phyloP scores from a whole-genome alignment of 2,888 invertebrate species.

The Cantharis lateralis region DNA sequence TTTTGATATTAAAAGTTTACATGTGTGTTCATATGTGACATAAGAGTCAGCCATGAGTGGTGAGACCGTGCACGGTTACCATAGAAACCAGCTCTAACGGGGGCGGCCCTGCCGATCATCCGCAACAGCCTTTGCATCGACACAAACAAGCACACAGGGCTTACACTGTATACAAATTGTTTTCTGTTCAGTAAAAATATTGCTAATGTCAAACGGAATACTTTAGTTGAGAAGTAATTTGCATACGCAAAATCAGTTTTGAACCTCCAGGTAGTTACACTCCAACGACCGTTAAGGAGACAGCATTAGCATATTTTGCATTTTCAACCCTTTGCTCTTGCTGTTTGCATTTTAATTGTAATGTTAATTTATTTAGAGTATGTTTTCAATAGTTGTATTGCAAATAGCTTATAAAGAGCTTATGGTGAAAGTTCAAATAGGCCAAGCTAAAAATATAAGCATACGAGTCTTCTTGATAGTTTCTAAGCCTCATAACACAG shows the following conservation, averaged over 20 bases:
- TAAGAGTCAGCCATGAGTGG: conserved; percentile 44
- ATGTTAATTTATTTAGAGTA: conserved; percentile 45
- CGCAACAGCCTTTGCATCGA: conserved; percentile 55
- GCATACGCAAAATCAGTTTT: conserved; percentile 31
- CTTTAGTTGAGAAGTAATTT: conserved; percentile 36
- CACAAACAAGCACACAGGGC: conserved; percentile 41
- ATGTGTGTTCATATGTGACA: conserved; percentile 50
- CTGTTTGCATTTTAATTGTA: conserved; percentile 50
- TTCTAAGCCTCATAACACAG: not conserved
- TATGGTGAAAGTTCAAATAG: not conserved
- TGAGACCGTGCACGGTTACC: conserved; percentile 42
- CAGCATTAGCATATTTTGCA: conserved; percentile 25
- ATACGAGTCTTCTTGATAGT: not conserved
- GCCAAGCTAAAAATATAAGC: not conserved
- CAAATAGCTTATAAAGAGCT: not conserved
- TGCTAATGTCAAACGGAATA: conserved; percentile 23
- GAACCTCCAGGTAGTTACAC: conserved; percentile 31
- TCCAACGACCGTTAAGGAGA: conserved; percentile 24
- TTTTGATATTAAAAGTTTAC: conserved; percentile 42
- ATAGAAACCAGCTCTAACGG: conserved; percentile 50
- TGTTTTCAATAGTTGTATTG: conserved; percentile 1
- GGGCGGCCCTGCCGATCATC: conserved; percentile 55
- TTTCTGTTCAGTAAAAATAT: conserved; percentile 27
- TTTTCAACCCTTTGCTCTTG: conserved; percentile 36
- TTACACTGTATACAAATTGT: conserved; percentile 30